Conservation (phyloP, 2,113 vertebrate species). For the Ptilorrhoa leucosticta region DNA sequence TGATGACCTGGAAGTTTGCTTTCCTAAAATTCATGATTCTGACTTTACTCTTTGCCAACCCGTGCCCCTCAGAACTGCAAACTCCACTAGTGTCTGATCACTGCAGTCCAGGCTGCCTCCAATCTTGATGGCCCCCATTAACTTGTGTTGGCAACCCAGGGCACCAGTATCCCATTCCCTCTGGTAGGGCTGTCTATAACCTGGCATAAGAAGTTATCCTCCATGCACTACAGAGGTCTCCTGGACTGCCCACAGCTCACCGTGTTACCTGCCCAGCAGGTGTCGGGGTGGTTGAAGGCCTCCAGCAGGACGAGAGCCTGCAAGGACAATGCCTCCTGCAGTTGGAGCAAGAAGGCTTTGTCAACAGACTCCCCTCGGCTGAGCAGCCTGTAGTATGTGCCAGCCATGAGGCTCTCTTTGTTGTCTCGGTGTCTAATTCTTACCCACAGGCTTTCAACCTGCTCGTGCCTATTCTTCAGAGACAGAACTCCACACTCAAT, state of each 20-base stretch:
- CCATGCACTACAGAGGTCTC: not conserved
- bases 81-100: not conserved
- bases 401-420: not conserved
- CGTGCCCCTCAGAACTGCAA: not conserved
- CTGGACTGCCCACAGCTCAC: not conserved
- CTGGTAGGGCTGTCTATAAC: not conserved
- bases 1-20: not conserved
- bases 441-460: not conserved
- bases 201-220: not conserved
- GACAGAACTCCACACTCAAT: not conserved
- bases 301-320: not conserved
- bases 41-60: not conserved
- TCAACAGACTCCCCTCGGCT: not conserved
- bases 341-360: not conserved
- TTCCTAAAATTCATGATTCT: not conserved
- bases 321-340: too few relatives aligned
- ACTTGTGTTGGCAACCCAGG: not conserved
- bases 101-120: not conserved
- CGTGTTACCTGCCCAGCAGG: not conserved
- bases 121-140: not conserved
- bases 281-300: not conserved
- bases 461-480: not conserved
- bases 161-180: too few relatives aligned
- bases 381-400: not conserved
- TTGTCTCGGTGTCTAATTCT: not conserved